A percentile compares a stretch with the other conserved stretches of the same genome.
Evolutionary conservation across 2,113 vertebrate genomes (phyloP).

Genomic region (Proteles cristata): DNA sequence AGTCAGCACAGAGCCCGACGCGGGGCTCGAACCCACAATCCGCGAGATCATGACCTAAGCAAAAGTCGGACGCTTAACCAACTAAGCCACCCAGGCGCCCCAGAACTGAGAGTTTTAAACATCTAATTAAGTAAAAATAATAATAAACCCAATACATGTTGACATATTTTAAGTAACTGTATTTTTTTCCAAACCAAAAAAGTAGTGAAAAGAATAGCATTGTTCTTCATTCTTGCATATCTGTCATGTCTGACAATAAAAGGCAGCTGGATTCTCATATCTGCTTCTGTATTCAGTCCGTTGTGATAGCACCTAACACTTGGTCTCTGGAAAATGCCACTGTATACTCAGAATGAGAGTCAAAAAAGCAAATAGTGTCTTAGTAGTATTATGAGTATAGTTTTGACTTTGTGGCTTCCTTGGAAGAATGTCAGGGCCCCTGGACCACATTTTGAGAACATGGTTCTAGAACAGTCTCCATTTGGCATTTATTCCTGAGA

Average conservation of each 20-base stretch:
- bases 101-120: background rate
- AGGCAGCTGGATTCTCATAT: background rate
- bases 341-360: background rate
- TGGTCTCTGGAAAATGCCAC: background rate
- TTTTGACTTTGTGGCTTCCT: background rate
- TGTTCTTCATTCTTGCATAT: constrained; percentile 13
- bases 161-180: constrained; percentile 28
- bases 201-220: background rate
- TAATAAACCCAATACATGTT: background rate
- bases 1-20: too few relatives aligned
- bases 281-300: background rate
- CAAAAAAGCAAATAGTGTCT: background rate
- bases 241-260: background rate
- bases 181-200: constrained; percentile 4
- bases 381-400: background rate
- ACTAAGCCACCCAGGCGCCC: too few relatives aligned
- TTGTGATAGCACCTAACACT: background rate
- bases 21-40: too few relatives aligned
- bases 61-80: too few relatives aligned
- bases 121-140: background rate
- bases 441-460: background rate
- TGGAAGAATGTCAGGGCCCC: background rate
- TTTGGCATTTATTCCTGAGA: background rate
- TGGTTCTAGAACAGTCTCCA: background rate
- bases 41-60: too few relatives aligned